Evolutionary conservation across 2,888 invertebrate genomes (phyloP), one percentile per base, ranked within the genome.

Genomic region (Germaria angustata): DNA sequence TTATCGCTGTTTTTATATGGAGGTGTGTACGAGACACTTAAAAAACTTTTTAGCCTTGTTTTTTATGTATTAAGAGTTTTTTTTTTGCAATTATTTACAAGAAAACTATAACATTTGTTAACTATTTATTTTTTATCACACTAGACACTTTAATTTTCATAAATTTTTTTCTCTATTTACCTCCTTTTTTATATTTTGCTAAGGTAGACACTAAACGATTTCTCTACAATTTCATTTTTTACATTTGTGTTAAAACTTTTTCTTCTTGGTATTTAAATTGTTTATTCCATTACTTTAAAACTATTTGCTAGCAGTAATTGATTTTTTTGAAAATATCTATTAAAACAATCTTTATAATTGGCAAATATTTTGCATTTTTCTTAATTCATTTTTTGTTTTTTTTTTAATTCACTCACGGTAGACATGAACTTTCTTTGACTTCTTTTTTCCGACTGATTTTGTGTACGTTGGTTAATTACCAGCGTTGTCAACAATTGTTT

Each of bases 401-500:
- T 17, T 71, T 46, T 4, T 13, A 20, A 61, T 41, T 57, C 76
- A 71, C 61, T 63, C 55, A 78, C 78, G 34, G 41, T 44, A 69
- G 75, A 55, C 78, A 69, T 51, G 51, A 81, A 78, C 63, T 69
- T 55, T 41, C 22, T 63, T 39, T 69, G 81, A 82, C 81, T 82
- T 78, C 68, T 82, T 75, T 75, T 81, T 78, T 78, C 69, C 78
- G 78, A 82, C 78, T 82, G 75, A 78, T 78, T 81, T 81, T 81
- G 81, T 77, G 72, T 81, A 77, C 81, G 77, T 81, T 71, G 72
- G 46, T 69, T 57, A 32, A 24, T 28, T 17, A 9, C 17, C 44
- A 57, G 63, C 0, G 61, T 34, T 63, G 51, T 15, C 57, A 57
- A 57, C 9, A 1, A 2, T 0, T 2, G 8, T 2, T 15, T 20